These are phyloP conservation scores for Haplotaxodon microlepis DNA, from an alignment of 2,113 vertebrate genomes.

Conservation along the genomic window DNA sequence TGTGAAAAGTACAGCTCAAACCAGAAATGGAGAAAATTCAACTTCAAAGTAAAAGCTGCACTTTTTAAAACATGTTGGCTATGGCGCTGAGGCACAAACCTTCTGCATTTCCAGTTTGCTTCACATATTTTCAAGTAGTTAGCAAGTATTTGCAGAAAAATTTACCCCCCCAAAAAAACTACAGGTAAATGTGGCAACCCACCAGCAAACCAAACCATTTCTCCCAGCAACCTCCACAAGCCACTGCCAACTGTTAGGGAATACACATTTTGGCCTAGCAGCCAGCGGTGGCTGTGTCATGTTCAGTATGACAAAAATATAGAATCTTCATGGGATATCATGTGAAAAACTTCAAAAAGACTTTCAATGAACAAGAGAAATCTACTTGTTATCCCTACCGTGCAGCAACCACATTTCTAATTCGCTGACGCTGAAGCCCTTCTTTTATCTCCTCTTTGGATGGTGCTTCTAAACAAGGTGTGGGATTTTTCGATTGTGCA, in stretches of 20 bases:
- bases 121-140: accelerated
- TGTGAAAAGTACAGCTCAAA: background rate
- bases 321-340: background rate
- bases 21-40: background rate
- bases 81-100: background rate
- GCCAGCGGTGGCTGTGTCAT: background rate
- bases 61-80: background rate
- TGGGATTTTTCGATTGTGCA: constrained; percentile 62
- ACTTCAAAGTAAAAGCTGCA: background rate
- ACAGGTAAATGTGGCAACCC: background rate
- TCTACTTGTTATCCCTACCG: constrained; percentile 59
- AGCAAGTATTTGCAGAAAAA: background rate
- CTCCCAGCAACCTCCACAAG: background rate
- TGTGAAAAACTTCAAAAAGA: background rate
- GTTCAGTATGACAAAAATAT: background rate
- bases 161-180: background rate
- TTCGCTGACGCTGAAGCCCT: constrained; percentile 80
- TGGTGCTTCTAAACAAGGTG: constrained; percentile 50
- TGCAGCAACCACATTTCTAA: constrained; percentile 79
- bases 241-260: background rate
- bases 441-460: constrained; percentile 74
- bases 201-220: background rate
- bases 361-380: background rate
- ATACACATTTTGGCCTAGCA: background rate
- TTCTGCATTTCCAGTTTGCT: background rate